These are phyloP conservation scores for Podargus strigoides DNA, from an alignment of 2,797 vertebrate genomes.

Conservation along the genomic window DNA sequence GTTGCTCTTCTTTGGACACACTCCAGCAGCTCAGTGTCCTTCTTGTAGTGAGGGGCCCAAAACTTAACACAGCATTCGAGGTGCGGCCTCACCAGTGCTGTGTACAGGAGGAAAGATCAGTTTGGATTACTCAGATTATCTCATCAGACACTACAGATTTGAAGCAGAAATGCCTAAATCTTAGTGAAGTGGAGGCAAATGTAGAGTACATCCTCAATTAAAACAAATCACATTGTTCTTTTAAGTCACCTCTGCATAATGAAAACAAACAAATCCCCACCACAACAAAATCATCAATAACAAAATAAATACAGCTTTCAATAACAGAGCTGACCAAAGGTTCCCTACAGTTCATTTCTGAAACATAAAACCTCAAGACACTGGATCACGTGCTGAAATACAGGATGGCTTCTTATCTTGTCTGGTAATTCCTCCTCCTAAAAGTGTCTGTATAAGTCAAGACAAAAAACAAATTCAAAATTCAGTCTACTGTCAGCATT, in stretches of 20 bases:
- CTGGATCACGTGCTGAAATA: background rate
- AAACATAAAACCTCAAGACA: background rate
- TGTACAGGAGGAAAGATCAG: no score
- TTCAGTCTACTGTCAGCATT: background rate
- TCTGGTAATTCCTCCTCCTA: background rate
- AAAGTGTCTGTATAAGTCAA: background rate
- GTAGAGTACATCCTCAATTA: background rate
- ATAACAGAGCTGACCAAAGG: background rate
- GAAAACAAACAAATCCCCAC: background rate
- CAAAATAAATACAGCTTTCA: background rate
- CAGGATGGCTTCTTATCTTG: background rate
- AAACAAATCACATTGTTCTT: background rate
- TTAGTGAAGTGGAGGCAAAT: background rate
- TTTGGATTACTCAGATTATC: background rate
- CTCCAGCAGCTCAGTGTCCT: no score
- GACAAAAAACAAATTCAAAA: background rate
- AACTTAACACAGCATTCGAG: no score
- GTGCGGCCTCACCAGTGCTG: no score
- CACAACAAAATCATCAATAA: background rate
- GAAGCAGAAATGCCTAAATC: background rate
- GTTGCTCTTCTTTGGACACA: no score
- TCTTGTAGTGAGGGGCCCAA: no score
- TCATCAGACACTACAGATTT: background rate
- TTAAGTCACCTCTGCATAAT: background rate
- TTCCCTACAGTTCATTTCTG: background rate